These are phyloP conservation scores for Troilus luridus DNA, from an alignment of 2,888 invertebrate genomes.

Conservation along the genomic window DNA sequence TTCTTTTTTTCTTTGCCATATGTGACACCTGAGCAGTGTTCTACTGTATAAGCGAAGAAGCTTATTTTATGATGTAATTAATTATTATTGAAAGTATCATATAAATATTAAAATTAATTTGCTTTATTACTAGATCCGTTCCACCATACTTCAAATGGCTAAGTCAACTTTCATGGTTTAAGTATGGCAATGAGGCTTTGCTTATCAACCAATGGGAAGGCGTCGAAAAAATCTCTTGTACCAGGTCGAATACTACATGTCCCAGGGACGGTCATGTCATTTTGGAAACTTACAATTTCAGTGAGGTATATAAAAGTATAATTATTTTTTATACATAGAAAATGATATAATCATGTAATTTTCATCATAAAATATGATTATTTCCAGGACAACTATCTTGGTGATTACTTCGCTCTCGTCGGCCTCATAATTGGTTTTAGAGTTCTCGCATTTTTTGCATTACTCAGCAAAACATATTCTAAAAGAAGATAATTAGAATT, in stretches of 20 bases:
- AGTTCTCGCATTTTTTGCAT: conserved; percentile 81
- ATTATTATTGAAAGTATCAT: not conserved
- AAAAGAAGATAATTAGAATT: conserved; percentile 9
- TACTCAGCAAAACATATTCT: conserved; percentile 76
- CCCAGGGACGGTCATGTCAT: conserved; percentile 84
- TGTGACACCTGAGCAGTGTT: too few species aligned
- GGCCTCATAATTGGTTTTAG: conserved; percentile 82
- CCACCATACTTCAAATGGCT: conserved; percentile 89
- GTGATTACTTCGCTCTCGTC: conserved; percentile 81
- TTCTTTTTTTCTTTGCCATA: too few species aligned
- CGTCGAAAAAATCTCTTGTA: conserved; percentile 83
- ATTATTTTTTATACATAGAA: not conserved
- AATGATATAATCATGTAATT: not conserved
- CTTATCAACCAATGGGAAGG: conserved; percentile 91
- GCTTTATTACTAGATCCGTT: conserved; percentile 76
- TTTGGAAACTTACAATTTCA: conserved; percentile 83
- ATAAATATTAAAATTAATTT: too few species aligned
- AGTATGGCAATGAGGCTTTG: conserved; percentile 91
- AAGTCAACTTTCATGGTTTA: conserved; percentile 92
- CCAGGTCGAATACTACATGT: conserved; percentile 81
- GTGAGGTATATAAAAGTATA: conserved; percentile 72
- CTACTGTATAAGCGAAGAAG: too few species aligned
- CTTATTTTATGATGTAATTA: too few species aligned
- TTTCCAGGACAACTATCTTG: conserved; percentile 76
- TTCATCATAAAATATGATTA: not conserved